Evolutionary conservation across 2,888 invertebrate genomes (phyloP).

Genomic region (Ophion ventricosus): DNA sequence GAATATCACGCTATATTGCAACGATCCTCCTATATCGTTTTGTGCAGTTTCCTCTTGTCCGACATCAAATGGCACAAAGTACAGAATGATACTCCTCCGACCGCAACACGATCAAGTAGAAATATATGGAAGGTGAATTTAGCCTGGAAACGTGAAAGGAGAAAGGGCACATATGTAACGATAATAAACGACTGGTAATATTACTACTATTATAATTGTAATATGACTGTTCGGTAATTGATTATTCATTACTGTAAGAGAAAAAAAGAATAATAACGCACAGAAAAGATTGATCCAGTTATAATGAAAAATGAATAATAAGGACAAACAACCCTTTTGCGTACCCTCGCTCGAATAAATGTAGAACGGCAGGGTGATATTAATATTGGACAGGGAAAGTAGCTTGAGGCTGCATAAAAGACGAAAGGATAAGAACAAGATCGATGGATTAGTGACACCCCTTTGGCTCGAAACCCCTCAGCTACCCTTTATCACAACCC

Average conservation of each 20-base stretch:
- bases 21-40: background rate
- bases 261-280: background rate
- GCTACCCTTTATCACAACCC: slow-evolving; percentile 22
- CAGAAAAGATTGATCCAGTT: background rate
- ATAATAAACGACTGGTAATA: background rate
- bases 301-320: slow-evolving; percentile 11
- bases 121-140: background rate
- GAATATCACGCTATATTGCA: background rate
- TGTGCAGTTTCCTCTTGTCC: background rate
- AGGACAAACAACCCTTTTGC: background rate
- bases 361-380: slow-evolving; percentile 19
- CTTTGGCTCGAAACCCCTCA: slow-evolving; percentile 10
- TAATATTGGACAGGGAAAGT: slow-evolving; percentile 45
- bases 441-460: slow-evolving; percentile 48
- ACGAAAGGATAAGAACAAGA: slow-evolving; percentile 56
- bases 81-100: background rate
- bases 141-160: background rate
- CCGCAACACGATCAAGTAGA: background rate
- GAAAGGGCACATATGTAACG: background rate
- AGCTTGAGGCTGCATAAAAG: slow-evolving; percentile 45
- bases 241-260: background rate
- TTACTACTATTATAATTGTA: background rate
- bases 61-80: background rate
- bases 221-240: too few relatives aligned
- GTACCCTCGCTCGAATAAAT: slow-evolving; percentile 6